Conservation (phyloP, 2,113 vertebrate species). For the Apeltes quadracus region DNA sequence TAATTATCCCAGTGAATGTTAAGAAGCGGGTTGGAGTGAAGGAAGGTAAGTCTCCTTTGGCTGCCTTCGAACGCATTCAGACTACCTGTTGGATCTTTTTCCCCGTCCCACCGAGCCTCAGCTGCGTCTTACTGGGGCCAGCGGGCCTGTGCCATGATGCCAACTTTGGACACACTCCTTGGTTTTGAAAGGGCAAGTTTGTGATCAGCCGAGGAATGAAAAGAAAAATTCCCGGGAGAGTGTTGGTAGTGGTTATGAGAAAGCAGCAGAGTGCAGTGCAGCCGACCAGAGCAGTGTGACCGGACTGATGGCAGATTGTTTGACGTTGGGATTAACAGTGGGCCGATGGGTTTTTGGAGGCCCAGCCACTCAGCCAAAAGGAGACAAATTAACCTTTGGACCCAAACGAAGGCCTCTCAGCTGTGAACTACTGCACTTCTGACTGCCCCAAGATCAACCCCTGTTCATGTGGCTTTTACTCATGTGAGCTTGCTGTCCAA, state of each 20-base stretch:
- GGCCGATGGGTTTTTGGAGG: slow-evolving; percentile 44
- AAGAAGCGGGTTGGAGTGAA: slow-evolving; percentile 23
- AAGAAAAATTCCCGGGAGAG: slow-evolving; percentile 16
- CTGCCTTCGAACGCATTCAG: slow-evolving; percentile 14
- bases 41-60: slow-evolving; percentile 63
- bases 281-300: slow-evolving; percentile 53
- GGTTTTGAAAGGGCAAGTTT: slow-evolving; percentile 40
- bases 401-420: slow-evolving; percentile 19
- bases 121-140: not conserved
- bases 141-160: slow-evolving; percentile 13
- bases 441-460: slow-evolving; percentile 18
- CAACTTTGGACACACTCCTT: slow-evolving; percentile 17
- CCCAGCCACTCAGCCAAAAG: slow-evolving; percentile 34
- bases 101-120: slow-evolving; percentile 2
- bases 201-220: slow-evolving; percentile 41
- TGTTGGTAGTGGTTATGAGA: slow-evolving; percentile 50
- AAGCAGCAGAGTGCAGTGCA: slow-evolving; percentile 21
- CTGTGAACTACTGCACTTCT: slow-evolving; percentile 26
- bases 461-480: slow-evolving; percentile 6
- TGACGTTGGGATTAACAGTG: slow-evolving; percentile 56
- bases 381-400: slow-evolving; percentile 55
- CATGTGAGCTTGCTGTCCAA: slow-evolving; percentile 9
- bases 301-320: slow-evolving; percentile 70
- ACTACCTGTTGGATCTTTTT: slow-evolving; percentile 30
- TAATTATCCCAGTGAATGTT: slow-evolving; percentile 47